These are phyloP conservation scores for Dromius quadrimaculatus DNA, from an alignment of 2,888 invertebrate species.

Conservation along the genomic window DNA sequence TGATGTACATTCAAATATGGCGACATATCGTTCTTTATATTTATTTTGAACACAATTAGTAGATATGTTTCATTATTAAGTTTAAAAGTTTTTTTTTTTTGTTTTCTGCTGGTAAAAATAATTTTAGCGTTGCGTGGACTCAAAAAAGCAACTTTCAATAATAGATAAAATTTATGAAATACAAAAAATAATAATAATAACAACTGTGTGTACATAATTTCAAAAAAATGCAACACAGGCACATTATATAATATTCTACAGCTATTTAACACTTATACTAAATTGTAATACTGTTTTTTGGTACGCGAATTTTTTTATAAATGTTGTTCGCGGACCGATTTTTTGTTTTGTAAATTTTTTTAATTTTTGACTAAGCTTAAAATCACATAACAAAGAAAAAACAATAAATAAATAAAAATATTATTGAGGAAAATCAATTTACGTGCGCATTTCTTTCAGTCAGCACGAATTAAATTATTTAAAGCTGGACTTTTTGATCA, in stretches of 20 bases:
- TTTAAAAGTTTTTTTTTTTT: constrained; percentile 15
- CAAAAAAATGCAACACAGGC: constrained; percentile 35
- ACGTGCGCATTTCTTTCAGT: constrained; percentile 34
- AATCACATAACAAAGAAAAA: constrained; percentile 51
- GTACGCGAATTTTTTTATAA: constrained; percentile 59
- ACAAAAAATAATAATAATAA: constrained; percentile 42
- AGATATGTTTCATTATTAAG: constrained; percentile 44
- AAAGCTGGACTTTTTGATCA: constrained; percentile 51
- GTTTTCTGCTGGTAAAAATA: constrained; percentile 3
- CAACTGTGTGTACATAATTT: constrained; percentile 34
- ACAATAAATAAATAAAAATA: constrained; percentile 50
- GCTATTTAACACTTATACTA: constrained; percentile 48
- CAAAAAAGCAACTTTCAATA: constrained; percentile 27
- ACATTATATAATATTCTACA: constrained; percentile 36
- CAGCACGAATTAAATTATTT: constrained; percentile 41
- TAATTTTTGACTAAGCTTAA: constrained; percentile 54
- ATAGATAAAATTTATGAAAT: constrained; percentile 34
- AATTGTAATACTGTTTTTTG: constrained; percentile 58
- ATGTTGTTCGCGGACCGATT: constrained; percentile 57
- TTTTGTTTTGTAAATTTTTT: constrained; percentile 54
- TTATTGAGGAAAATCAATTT: constrained; percentile 42
- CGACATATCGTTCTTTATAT: constrained; percentile 5
- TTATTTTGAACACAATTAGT: constrained; percentile 47
- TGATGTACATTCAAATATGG: constrained; percentile 24
- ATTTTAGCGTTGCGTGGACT: constrained; percentile 9